Evolutionary conservation across 2,113 vertebrate species (phyloP).

Genomic region (Phyllopteryx taeniolatus): DNA sequence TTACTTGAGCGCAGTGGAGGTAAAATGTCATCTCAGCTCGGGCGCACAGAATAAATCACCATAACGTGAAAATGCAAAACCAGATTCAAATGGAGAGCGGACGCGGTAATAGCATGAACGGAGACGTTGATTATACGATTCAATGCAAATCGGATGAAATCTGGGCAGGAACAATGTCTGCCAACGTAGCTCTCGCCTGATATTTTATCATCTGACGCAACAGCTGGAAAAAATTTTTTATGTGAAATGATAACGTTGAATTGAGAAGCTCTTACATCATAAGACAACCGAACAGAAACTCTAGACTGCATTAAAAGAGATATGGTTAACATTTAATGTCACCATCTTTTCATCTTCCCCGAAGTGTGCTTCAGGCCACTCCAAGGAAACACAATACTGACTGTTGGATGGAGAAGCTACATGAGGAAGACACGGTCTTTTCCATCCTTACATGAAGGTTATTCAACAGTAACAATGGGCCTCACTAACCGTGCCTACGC

Average conservation of each 20-base stretch:
- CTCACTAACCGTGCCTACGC: no score
- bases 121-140: constrained; percentile 18
- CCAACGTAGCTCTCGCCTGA: constrained; percentile 1
- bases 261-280: background rate
- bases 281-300: background rate
- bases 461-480: no score
- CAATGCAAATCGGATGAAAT: constrained; percentile 3
- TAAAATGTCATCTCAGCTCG: constrained; percentile 21
- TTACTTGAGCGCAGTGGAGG: constrained; percentile 19
- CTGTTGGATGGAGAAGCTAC: background rate
- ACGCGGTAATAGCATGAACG: constrained; percentile 15
- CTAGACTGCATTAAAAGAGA: background rate
- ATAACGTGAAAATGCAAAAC: constrained; percentile 27
- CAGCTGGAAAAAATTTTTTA: background rate
- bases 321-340: background rate
- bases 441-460: background rate
- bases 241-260: constrained; percentile 2
- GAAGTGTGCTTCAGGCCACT: background rate
- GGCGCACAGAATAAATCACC: constrained; percentile 8
- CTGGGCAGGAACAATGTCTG: background rate
- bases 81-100: constrained; percentile 8
- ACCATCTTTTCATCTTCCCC: background rate
- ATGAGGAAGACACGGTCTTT: background rate
- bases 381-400: background rate
- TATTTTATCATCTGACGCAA: constrained; percentile 3